A percentile compares a stretch with the other conserved stretches of the same genome.
Evolutionary conservation across 2,113 vertebrate species (phyloP).

Genomic region (Scopus umbretta): DNA sequence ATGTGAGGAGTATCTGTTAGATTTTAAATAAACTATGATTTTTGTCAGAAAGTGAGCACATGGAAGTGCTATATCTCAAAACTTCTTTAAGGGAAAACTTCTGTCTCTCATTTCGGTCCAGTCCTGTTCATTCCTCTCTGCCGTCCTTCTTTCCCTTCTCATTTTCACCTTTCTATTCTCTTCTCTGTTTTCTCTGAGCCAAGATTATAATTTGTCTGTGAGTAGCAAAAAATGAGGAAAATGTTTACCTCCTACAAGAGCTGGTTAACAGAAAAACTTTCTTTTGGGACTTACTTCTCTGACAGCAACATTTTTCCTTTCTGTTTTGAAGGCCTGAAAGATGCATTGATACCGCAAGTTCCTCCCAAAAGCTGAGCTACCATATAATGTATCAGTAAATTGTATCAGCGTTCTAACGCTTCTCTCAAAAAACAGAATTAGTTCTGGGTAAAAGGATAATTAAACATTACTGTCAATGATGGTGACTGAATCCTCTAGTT

Average conservation of each 20-base stretch:
- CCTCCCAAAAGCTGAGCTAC: background rate
- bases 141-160: background rate
- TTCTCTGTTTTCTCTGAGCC: background rate
- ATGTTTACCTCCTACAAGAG: background rate
- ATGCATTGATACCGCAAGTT: background rate
- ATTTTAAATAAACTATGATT: background rate
- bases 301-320: background rate
- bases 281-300: background rate
- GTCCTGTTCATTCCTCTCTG: background rate
- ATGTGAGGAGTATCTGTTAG: background rate
- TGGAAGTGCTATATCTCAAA: background rate
- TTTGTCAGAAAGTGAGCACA: background rate
- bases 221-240: background rate
- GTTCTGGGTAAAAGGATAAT: background rate
- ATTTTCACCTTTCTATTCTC: background rate
- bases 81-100: background rate
- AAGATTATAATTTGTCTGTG: background rate
- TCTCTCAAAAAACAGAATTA: background rate
- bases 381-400: background rate
- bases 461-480: background rate
- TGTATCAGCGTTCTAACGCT: rapidly evolving
- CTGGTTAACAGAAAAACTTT: background rate
- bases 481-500: background rate
- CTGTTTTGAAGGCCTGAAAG: background rate
- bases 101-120: background rate